A percentile compares a stretch with the other conserved stretches of the same genome.
phyloP scores from a whole-genome alignment of 2,113 vertebrate genomes.

The Rana temporaria region DNA sequence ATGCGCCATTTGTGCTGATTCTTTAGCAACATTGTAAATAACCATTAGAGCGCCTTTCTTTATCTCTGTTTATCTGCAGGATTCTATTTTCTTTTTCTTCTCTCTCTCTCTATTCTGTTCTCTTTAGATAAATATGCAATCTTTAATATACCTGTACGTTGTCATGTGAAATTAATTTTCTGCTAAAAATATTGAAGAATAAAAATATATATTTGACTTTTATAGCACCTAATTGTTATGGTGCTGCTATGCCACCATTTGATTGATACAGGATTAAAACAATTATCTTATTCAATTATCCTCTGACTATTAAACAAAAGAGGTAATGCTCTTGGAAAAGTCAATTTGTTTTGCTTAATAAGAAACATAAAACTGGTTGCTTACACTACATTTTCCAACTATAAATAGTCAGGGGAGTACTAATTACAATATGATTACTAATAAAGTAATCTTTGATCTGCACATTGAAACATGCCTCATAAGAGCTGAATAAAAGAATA shows the following conservation, averaged over 20 bases:
- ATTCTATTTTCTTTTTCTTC: too few relatives aligned
- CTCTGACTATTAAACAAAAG: conserved; percentile 33
- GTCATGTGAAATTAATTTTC: too few relatives aligned
- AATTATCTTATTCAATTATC: conserved; percentile 44
- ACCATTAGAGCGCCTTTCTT: too few relatives aligned
- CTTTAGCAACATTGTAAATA: too few relatives aligned
- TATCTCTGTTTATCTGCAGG: too few relatives aligned
- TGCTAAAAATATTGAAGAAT: too few relatives aligned
- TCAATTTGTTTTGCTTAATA: conserved; percentile 33
- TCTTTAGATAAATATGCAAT: too few relatives aligned
- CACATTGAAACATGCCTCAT: conserved; percentile 1
- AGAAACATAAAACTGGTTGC: conserved; percentile 15
- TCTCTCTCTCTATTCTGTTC: too few relatives aligned
- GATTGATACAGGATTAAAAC: conserved; percentile 19
- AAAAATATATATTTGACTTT: background rate
- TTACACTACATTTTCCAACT: conserved; percentile 25
- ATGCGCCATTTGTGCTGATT: too few relatives aligned
- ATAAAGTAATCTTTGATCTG: conserved; percentile 33
- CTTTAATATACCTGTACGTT: too few relatives aligned
- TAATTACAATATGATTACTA: conserved; percentile 44
- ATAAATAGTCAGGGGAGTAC: conserved; percentile 25
- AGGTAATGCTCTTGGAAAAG: conserved; percentile 24
- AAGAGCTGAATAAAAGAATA: background rate
- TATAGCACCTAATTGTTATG: background rate
- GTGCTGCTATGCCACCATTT: background rate